These are phyloP conservation scores for Carollia perspicillata DNA, from an alignment of 2,113 vertebrate species.

Conservation along the genomic window DNA sequence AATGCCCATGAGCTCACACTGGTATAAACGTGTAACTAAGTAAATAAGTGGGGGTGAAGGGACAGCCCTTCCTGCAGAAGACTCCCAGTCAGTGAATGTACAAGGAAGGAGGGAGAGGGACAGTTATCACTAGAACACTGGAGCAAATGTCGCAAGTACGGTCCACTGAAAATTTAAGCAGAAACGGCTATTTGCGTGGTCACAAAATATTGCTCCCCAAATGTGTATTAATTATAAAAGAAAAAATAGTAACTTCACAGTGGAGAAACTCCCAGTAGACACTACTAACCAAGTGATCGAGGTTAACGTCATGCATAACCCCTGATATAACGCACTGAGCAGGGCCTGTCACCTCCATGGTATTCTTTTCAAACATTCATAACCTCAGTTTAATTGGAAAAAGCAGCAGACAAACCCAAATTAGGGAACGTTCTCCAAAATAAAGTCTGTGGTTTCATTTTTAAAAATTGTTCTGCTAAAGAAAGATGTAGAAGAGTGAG, in stretches of 20 bases:
- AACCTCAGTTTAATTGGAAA: background rate
- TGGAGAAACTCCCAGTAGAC: background rate
- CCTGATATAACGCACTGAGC: background rate
- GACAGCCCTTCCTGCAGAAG: background rate
- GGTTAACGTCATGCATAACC: background rate
- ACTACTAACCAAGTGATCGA: background rate
- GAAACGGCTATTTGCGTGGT: background rate
- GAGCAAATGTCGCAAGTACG: background rate
- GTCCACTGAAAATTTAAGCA: background rate
- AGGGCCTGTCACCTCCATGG: background rate
- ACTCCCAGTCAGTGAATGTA: background rate
- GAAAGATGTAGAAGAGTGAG: background rate
- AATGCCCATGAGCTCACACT: background rate
- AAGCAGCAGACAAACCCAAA: background rate
- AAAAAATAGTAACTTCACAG: background rate
- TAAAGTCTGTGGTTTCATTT: background rate
- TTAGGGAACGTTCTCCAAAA: background rate
- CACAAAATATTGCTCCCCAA: background rate
- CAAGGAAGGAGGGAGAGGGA: background rate
- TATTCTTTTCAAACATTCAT: background rate
- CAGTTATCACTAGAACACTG: background rate
- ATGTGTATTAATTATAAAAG: background rate
- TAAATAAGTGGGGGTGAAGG: background rate
- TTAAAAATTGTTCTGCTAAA: background rate
- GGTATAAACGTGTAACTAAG: background rate